Evolutionary conservation across 2,888 invertebrate species (phyloP).

Genomic region (Sinohyriopsis cumingii): DNA sequence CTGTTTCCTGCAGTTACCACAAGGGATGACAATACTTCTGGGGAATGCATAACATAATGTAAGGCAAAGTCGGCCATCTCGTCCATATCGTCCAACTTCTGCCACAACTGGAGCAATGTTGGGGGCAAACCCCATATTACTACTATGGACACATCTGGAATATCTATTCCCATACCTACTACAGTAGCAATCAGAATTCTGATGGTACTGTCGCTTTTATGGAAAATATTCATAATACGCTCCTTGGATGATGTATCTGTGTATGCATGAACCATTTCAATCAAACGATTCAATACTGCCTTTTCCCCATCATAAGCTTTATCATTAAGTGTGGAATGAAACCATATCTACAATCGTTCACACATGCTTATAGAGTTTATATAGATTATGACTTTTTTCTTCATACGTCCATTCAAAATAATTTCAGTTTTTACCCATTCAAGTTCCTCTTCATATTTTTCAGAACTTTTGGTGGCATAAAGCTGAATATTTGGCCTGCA

Average conservation of each 20-base stretch:
- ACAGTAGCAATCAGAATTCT: conserved; percentile 12
- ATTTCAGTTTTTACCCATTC: too few species aligned
- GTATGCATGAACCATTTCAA: conserved; percentile 14
- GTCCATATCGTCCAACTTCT: conserved; percentile 13
- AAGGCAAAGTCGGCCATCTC: conserved; percentile 9
- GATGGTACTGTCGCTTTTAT: background rate
- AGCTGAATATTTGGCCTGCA: too few species aligned
- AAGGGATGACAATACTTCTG: conserved; percentile 6
- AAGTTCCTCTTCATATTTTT: too few species aligned
- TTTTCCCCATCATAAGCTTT: conserved; percentile 8
- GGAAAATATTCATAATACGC: too few species aligned
- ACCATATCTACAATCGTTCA: conserved; percentile 14
- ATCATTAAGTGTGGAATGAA: conserved; percentile 1
- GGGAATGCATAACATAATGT: conserved; percentile 12
- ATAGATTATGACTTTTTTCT: conserved; percentile 9
- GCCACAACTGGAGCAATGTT: conserved; percentile 17
- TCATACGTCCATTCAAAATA: too few species aligned
- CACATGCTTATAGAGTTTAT: conserved; percentile 5
- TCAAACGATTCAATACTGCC: background rate
- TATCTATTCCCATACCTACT: conserved; percentile 14
- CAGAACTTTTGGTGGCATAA: too few species aligned
- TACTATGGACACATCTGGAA: conserved; percentile 9
- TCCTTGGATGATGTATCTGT: background rate
- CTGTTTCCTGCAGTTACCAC: conserved; percentile 10
- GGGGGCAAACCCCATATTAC: conserved; percentile 17